Base-by-base conservation (phyloP, 2,797 vertebrate genomes). In the Enteromius paludinosus region DNA sequence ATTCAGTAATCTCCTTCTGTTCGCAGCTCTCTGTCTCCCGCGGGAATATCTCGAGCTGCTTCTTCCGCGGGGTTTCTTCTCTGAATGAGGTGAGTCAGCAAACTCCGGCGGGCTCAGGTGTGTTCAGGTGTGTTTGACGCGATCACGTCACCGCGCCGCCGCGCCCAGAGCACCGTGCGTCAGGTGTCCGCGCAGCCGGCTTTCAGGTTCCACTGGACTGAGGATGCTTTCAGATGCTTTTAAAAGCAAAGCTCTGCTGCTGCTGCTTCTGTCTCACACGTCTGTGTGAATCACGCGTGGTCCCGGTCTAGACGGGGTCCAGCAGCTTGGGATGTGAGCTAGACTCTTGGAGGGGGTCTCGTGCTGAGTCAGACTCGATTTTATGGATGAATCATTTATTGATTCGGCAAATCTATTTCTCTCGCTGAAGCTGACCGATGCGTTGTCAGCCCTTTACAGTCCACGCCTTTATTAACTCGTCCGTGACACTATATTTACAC, bases 61-160 rank as follows among this genome's bases (percentile, higher is more conserved):
- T 47, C 52, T 5, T 45, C 52, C 17, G 49, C n/a, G 33, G 52
- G 8, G 11, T 12, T 43, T 23, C 5, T 35, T 18, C 64, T 52
- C 20, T 12, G 28, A 45, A 12, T 20, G 30, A 64, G 41, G 43
- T 81, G 79, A 64, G 69, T 81, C 79, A 81, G 79, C 79, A 80
- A 15, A 45, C 20, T 17, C 28, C 49, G 11, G 15, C 47, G 12
- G 47, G 14, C 6, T 54, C 52, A 7, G 52, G 52, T 9, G 52
- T 65, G 69, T 38, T 65, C 69, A 64, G 78, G 78, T 71, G 66
- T 47, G 68, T 62, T 47, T 18, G 28, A 54, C 41, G 25, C 41
- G 17, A 25, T 33, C 7, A 3, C 59, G 69, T 73, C 69, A 81
- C n/a, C n/a, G n/a, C 38, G 17, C 41, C 25, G 38, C 69, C 59